These are phyloP conservation scores for Acronicta psi DNA, from an alignment of 2,888 invertebrate species.

Conservation along the genomic window DNA sequence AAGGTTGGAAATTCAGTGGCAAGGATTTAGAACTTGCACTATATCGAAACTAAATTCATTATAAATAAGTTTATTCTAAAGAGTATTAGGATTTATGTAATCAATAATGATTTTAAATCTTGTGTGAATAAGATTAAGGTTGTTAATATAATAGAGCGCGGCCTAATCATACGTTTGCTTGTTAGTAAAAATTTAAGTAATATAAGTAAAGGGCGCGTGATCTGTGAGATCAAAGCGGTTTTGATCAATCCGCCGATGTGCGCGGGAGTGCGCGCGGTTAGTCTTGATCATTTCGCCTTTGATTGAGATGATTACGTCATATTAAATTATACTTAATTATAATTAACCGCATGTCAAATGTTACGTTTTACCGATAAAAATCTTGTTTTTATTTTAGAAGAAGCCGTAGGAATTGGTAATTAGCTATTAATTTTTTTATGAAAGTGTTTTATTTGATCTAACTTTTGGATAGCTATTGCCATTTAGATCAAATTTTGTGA, in stretches of 20 bases:
- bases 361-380: conserved; percentile 29
- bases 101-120: conserved; percentile 21
- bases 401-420: neutral
- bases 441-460: neutral
- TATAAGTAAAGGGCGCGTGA: conserved; percentile 86
- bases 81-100: conserved; percentile 27
- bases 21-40: conserved; percentile 9
- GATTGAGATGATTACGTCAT: conserved; percentile 25
- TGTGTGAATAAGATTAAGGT: conserved; percentile 24
- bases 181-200: conserved; percentile 75
- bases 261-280: conserved; percentile 62
- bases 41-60: conserved; percentile 27
- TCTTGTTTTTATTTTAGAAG: conserved; percentile 15
- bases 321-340: conserved; percentile 20
- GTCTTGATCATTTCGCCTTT: conserved; percentile 75
- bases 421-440: neutral
- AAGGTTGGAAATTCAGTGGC: conserved; percentile 38
- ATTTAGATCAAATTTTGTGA: too few species aligned
- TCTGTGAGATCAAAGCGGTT: conserved; percentile 84
- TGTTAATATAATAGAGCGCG: conserved; percentile 22
- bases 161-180: conserved; percentile 62
- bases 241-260: conserved; percentile 79
- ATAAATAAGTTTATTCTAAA: conserved; percentile 43
- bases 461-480: too few species aligned
- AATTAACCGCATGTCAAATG: conserved; percentile 22